These are phyloP conservation scores for Slavum lentiscoides DNA, from an alignment of 2,888 invertebrate genomes.

Conservation along the genomic window DNA sequence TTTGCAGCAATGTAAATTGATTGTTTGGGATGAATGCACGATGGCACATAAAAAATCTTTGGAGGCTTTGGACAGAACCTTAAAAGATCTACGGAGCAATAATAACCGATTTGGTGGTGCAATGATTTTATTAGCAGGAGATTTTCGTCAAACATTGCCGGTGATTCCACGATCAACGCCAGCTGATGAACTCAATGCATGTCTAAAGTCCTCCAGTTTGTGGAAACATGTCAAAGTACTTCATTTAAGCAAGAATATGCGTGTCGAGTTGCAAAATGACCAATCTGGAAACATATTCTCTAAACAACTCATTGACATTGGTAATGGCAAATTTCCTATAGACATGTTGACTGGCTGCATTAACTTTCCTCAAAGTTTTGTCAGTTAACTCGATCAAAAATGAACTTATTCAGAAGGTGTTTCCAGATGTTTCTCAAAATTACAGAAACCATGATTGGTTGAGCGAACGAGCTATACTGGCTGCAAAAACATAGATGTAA, in stretches of 20 bases:
- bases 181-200: conserved; percentile 50
- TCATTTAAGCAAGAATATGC: conserved; percentile 36
- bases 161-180: conserved; percentile 55
- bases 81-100: no score
- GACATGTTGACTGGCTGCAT: conserved; percentile 57
- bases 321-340: conserved; percentile 54
- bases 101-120: no score
- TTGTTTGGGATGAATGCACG: conserved; percentile 58
- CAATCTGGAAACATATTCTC: conserved; percentile 6
- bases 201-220: conserved; percentile 49
- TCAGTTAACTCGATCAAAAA: no score
- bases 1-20: conserved; percentile 56
- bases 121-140: conserved; percentile 55
- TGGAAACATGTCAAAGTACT: conserved; percentile 54
- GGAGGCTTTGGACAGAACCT: no score
- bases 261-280: conserved; percentile 31
- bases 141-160: conserved; percentile 58
- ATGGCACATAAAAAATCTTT: conserved; percentile 59
- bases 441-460: no score
- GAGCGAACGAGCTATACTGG: no score
- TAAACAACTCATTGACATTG: not conserved
- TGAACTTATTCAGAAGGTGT: no score
- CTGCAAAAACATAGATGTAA: no score
- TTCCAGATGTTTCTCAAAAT: no score
- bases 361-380: conserved; percentile 57